Evolutionary conservation across 2,113 vertebrate genomes (phyloP), one percentile per base, ranked within the genome.

Genomic region (Mellivora capensis): DNA sequence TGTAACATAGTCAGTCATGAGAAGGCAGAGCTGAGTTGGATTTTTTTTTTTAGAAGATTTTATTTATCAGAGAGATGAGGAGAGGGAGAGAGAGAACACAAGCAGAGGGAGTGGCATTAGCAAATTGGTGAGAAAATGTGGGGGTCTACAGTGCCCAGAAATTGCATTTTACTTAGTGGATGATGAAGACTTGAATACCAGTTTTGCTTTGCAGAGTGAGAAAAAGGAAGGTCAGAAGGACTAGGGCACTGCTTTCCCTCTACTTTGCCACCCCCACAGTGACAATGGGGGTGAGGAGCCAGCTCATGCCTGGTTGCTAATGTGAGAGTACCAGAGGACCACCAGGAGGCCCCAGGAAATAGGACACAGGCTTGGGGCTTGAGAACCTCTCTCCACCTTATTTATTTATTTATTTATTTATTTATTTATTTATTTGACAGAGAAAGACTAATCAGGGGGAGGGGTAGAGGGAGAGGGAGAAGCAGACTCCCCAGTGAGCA

Each of bases 121-220:
- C 17, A 44, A 57, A 54, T 15, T 39, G 54, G 31, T 61, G 42
- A 87, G 81, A 87, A 95, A 37, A 44, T 34, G 3, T 52, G 57
- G 23, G 37, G 11, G 42, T 71, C n/a, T 52, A 23, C 4, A 31
- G 52, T 61, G 15, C 37, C 31, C 27, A 29, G 44, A 84, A 77
- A 31, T 57, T n/a, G 49, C 54, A 72, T 85, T 88, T 92, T 18
- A 47, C 72, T 94, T 42, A 61, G 4, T 42, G 47, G 34, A 15
- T 88, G 12, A 37, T 4, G 14, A 83, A 72, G 61, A 57, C 37
- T 12, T 39, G 25, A 57, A 47, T 42, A 34, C 10, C 49, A 49
- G 3, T 80, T 84, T 81, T 94, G 34, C 34, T 42, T 79, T 77
- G 44, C 12, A 74, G 18, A 88, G 47, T 47, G 64, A 91, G 76